These are phyloP conservation scores for Selenia dentaria DNA, from an alignment of 2,888 invertebrate species.

Conservation along the genomic window DNA sequence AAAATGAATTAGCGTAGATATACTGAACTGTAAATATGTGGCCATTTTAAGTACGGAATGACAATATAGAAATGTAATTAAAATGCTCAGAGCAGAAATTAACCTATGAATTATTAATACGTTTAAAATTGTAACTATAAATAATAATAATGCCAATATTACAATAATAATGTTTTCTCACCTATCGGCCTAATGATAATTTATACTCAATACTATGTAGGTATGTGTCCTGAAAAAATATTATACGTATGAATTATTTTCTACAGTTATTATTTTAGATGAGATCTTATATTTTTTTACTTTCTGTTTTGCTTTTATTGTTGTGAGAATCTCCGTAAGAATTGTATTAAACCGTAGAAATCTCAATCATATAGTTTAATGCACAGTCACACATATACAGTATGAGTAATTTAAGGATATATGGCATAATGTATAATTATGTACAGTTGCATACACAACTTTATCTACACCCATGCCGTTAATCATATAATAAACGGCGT, in stretches of 20 bases:
- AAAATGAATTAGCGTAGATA: too few species aligned
- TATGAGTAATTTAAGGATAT: too few species aligned
- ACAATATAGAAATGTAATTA: conserved; percentile 38
- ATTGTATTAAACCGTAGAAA: conserved; percentile 6
- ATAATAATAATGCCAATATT: conserved; percentile 15
- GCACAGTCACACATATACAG: conserved; percentile 21
- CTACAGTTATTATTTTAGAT: not conserved
- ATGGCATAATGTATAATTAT: too few species aligned
- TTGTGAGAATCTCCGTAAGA: conserved; percentile 19
- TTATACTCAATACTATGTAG: not conserved
- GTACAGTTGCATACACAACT: too few species aligned
- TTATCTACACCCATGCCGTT: too few species aligned
- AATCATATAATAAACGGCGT: too few species aligned
- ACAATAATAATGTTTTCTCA: conserved; percentile 6
- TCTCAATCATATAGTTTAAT: conserved; percentile 13
- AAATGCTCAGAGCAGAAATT: conserved; percentile 36
- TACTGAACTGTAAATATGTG: conserved; percentile 33
- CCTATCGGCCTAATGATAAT: conserved; percentile 10
- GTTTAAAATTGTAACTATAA: conserved; percentile 14
- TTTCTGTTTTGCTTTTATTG: conserved; percentile 2
- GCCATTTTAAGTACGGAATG: conserved; percentile 38
- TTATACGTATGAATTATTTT: not conserved
- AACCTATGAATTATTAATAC: conserved; percentile 4
- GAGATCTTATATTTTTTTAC: not conserved
- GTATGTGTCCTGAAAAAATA: not conserved